phyloP scores from a whole-genome alignment of 2,888 invertebrate species.

The Octodonta nipae region DNA sequence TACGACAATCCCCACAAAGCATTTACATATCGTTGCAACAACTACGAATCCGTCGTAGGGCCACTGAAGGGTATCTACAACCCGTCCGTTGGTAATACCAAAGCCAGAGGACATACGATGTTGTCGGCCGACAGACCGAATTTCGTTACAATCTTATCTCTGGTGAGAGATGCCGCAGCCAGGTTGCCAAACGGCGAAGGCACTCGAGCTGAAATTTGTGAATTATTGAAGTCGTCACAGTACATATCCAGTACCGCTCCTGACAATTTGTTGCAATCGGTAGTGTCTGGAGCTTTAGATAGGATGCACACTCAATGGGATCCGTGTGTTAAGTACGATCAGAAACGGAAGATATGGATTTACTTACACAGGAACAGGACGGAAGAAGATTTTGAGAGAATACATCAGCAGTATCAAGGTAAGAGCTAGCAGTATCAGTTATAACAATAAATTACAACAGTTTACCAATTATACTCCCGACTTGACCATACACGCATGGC shows the following conservation, averaged over 20 bases:
- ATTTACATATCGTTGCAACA: slow-evolving; percentile 70
- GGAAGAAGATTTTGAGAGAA: slow-evolving; percentile 48
- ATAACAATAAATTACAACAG: too few relatives aligned
- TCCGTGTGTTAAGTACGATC: slow-evolving; percentile 87
- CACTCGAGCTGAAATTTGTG: slow-evolving; percentile 80
- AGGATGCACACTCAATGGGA: slow-evolving; percentile 80
- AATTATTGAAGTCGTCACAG: slow-evolving; percentile 58
- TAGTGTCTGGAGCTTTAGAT: slow-evolving; percentile 82
- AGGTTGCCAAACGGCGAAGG: slow-evolving; percentile 90
- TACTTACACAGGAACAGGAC: slow-evolving; percentile 68
- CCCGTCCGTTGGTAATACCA: slow-evolving; percentile 43
- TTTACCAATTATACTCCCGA: too few relatives aligned
- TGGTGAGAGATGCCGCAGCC: slow-evolving; percentile 89
- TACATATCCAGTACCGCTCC: slow-evolving; percentile 41
- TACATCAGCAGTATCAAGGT: slow-evolving; percentile 54
- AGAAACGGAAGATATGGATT: slow-evolving; percentile 87
- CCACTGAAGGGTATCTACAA: slow-evolving; percentile 54
- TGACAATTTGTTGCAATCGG: slow-evolving; percentile 61
- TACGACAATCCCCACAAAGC: slow-evolving; percentile 84
- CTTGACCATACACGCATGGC: too few relatives aligned
- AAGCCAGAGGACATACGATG: slow-evolving; percentile 72
- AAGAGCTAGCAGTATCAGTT: too few relatives aligned
- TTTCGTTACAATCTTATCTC: slow-evolving; percentile 76
- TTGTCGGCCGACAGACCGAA: slow-evolving; percentile 72
- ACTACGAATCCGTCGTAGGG: slow-evolving; percentile 71